Base-by-base conservation (phyloP, 2,797 vertebrate species). In the Holocentrus rufus region DNA sequence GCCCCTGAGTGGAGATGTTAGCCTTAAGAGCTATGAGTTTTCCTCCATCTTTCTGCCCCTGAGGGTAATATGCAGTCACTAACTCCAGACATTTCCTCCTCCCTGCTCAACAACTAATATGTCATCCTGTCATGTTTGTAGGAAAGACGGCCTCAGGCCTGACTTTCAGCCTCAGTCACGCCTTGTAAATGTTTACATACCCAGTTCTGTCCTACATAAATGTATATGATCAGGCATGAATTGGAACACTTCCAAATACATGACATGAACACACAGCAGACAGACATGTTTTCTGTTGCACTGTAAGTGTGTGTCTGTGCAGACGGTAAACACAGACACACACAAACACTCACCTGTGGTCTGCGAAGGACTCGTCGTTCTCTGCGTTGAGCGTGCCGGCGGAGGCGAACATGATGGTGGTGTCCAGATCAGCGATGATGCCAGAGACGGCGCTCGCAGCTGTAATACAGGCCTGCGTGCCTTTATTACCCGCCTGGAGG, bases 351-450 rank as follows among this genome's bases (percentile, higher is more conserved):
- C 63, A 99, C 98, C 98, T 97, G 94, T 99, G 98, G 86, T 99
- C 97, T 5, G 97, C 97, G 1, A 99, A 99, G 5, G 96, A 97
- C 89, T 99, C 98, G 0, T 96, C 96, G 27, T 99, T 96, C 88
- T 99, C 97, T 0, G 97, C 94, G 0, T 99, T 98, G 59, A 99
- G 95, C 0, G 97, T 99, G 54, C 97, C 97, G 0, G 98, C 97
- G 0, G 98, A 97, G 10, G 98, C 98, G 46, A 99, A 99, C 98
- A 99, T 99, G 90, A 99, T 98, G 72, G 97, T 99, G 69, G 98
- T 99, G 89, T 99, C 98, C 79, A 99, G 93, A 82, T 99, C 98
- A 0, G 96, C 97, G 11, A 99, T 98, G 87, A 99, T 99, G 20
- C 97, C 98, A 0, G 97, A 97, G 60, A 99, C 97, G 0, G 97